Conservation (phyloP, 2,888 invertebrate genomes). For the Serripes groenlandicus region DNA sequence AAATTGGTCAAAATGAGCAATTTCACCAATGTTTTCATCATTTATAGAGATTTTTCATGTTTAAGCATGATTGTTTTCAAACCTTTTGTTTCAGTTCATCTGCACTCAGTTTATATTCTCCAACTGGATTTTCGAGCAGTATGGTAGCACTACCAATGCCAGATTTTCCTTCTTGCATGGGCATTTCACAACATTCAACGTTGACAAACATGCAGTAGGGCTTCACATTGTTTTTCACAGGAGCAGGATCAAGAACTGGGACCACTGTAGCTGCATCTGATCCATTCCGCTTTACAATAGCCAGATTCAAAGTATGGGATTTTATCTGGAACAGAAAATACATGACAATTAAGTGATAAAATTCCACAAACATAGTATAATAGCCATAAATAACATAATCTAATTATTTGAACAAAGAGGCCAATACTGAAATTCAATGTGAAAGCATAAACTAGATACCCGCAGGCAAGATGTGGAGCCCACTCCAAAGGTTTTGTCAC, state of each 20-base stretch:
- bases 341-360: no score
- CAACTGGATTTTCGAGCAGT: conserved; percentile 90
- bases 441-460: no score
- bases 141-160: conserved; percentile 90
- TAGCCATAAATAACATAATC: no score
- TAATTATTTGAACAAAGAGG: no score
- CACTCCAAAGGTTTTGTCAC: no score
- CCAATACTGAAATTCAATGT: no score
- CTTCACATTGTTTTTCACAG: conserved; percentile 71
- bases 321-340: conserved; percentile 90
- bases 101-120: conserved; percentile 65
- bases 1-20: no score
- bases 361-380: no score
- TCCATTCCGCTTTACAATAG: conserved; percentile 89
- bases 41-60: no score
- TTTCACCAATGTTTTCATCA: no score
- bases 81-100: conserved; percentile 68
- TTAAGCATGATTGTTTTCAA: no score
- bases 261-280: conserved; percentile 17
- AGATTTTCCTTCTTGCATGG: conserved; percentile 89
- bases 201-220: conserved; percentile 89
- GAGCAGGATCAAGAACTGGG: conserved; percentile 70
- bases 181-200: conserved; percentile 90
- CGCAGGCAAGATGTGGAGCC: no score
- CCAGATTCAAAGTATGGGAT: conserved; percentile 90